Percentiles rank a stretch among this genome's conserved stretches.
These are phyloP conservation scores for Oncorhynchus clarkii DNA, from an alignment of 2,113 vertebrate genomes.

Conservation along the genomic window DNA sequence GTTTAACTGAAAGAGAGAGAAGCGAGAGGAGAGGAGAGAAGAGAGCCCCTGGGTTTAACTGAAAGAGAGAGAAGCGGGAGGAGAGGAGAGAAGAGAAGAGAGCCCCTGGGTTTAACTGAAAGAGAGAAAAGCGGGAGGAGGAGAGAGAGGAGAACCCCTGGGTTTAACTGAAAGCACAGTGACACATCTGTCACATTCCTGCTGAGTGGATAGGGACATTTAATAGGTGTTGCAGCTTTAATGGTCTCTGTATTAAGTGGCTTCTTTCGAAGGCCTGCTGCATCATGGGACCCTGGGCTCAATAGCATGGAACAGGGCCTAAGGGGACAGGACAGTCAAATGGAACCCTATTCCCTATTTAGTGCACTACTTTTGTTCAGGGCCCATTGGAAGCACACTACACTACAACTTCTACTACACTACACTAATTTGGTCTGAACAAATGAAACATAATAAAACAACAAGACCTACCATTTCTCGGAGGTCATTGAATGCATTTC, in stretches of 20 bases:
- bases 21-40: no score
- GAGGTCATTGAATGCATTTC: not conserved
- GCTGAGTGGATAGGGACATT: slow-evolving; percentile 33
- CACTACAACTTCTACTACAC: not conserved
- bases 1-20: no score
- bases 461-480: not conserved
- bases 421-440: not conserved
- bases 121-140: no score
- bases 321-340: slow-evolving; percentile 15
- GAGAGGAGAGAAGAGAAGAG: no score
- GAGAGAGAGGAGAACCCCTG: not conserved
- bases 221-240: slow-evolving; percentile 50
- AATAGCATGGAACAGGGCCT: slow-evolving; percentile 25
- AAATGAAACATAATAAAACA: no score
- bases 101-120: not conserved
- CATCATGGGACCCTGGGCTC: slow-evolving; percentile 10
- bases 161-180: slow-evolving; percentile 8
- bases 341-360: not conserved
- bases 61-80: no score
- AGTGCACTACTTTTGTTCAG: no score
- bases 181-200: slow-evolving; percentile 57
- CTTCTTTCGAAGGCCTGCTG: slow-evolving; percentile 48
- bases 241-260: slow-evolving; percentile 51
- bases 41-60: not conserved
- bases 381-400: not conserved